Conservation (phyloP, 2,113 vertebrate genomes). For the Porphyrio hochstetteri region DNA sequence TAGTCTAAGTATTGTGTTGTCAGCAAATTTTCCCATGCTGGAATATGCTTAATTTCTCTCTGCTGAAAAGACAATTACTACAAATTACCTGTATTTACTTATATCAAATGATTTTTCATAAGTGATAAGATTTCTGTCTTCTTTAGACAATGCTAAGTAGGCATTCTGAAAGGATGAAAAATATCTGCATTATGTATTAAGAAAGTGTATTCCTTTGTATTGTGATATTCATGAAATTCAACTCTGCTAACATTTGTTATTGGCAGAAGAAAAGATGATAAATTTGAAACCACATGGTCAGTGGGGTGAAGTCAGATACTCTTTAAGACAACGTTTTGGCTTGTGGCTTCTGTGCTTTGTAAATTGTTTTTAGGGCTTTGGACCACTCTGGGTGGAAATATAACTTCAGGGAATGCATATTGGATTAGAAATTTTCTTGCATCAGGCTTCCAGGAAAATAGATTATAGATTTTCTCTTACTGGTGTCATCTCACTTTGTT, state of each 20-base stretch:
- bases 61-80: background rate
- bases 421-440: background rate
- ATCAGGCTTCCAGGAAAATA: background rate
- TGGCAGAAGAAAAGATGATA: constrained; percentile 27
- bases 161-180: background rate
- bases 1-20: background rate
- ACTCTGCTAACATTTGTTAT: background rate
- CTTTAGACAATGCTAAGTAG: background rate
- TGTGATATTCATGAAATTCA: background rate
- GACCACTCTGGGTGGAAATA: background rate
- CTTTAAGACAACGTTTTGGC: constrained; percentile 2
- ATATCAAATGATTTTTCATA: background rate
- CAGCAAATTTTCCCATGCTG: background rate
- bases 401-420: background rate
- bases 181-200: background rate
- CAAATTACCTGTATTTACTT: background rate
- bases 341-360: background rate
- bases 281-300: constrained; percentile 39
- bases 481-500: background rate
- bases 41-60: background rate
- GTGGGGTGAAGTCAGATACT: background rate
- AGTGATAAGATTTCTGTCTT: background rate
- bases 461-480: background rate
- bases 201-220: background rate
- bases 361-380: constrained; percentile 10